Evolutionary conservation across 2,797 vertebrate genomes (phyloP).

Genomic region (Adrianichthys oophorus): DNA sequence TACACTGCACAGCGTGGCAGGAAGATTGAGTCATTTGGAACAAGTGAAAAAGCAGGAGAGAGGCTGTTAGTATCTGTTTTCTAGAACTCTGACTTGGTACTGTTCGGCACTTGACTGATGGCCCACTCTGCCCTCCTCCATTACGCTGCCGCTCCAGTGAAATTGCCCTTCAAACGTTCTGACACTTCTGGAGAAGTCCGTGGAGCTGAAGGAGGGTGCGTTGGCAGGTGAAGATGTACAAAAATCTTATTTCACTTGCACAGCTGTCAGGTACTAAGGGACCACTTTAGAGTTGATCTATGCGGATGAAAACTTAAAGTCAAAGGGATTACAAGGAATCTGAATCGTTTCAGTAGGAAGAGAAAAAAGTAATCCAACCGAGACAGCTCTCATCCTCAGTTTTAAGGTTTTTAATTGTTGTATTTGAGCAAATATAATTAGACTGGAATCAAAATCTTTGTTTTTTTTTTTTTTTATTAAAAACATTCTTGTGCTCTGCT

Average conservation of each 20-base stretch:
- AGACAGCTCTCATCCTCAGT: not conserved
- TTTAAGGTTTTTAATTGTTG: conserved; percentile 10
- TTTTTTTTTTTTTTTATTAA: too few relatives aligned
- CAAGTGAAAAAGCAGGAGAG: conserved; percentile 32
- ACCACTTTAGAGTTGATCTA: conserved; percentile 21
- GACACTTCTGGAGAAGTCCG: conserved; percentile 58
- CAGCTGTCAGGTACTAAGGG: conserved; percentile 28
- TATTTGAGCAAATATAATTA: conserved; percentile 66
- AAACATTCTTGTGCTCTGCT: too few relatives aligned
- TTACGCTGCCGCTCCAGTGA: conserved; percentile 68
- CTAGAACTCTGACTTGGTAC: conserved; percentile 61
- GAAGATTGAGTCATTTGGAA: conserved; percentile 52
- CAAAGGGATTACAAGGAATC: not conserved
- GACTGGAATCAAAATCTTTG: not conserved
- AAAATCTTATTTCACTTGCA: conserved; percentile 42
- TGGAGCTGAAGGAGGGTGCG: conserved; percentile 27
- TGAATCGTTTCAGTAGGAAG: not conserved
- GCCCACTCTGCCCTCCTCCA: conserved; percentile 64
- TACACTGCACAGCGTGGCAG: conserved; percentile 25
- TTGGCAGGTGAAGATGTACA: conserved; percentile 40
- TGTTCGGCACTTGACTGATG: conserved; percentile 70
- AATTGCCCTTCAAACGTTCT: conserved; percentile 74
- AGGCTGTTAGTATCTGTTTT: conserved; percentile 64
- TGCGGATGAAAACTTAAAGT: conserved; percentile 17
- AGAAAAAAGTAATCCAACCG: not conserved